phyloP scores from a whole-genome alignment of 2,888 invertebrate genomes.

The Cylindroiulus punctatus region DNA sequence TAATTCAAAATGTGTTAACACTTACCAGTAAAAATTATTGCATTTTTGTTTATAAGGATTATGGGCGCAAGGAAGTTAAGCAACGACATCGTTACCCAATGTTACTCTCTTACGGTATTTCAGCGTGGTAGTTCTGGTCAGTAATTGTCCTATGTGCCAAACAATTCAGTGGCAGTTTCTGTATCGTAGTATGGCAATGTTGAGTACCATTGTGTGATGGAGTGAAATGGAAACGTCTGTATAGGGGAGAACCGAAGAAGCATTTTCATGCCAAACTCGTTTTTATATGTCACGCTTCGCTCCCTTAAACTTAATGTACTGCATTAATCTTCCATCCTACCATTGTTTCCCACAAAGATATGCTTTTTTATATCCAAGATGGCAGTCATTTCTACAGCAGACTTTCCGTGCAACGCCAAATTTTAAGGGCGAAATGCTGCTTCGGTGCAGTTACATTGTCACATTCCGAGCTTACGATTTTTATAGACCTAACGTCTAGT shows the following conservation, averaged over 20 bases:
- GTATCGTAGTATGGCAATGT: no score
- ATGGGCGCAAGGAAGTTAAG: no score
- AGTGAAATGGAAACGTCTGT: not conserved
- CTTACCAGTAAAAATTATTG: no score
- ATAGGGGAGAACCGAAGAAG: not conserved
- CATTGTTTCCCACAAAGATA: not conserved
- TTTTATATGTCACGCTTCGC: conserved; percentile 26
- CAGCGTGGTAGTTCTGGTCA: no score
- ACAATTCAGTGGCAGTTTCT: no score
- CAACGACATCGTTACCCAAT: no score
- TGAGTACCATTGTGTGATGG: not conserved
- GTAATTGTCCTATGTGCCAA: no score
- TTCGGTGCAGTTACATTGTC: not conserved
- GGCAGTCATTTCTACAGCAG: not conserved
- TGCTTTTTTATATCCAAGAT: not conserved
- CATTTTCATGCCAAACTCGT: not conserved
- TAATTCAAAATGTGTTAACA: no score
- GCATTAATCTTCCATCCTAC: conserved; percentile 16
- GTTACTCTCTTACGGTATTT: no score
- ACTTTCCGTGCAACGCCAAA: not conserved
- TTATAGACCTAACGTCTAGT: not conserved
- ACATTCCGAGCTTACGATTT: not conserved
- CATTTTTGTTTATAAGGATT: no score
- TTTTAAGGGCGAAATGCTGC: not conserved
- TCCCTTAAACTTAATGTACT: not conserved